Base-by-base conservation (phyloP, 1,140 invertebrate genomes). In the Philaenus spumarius region DNA sequence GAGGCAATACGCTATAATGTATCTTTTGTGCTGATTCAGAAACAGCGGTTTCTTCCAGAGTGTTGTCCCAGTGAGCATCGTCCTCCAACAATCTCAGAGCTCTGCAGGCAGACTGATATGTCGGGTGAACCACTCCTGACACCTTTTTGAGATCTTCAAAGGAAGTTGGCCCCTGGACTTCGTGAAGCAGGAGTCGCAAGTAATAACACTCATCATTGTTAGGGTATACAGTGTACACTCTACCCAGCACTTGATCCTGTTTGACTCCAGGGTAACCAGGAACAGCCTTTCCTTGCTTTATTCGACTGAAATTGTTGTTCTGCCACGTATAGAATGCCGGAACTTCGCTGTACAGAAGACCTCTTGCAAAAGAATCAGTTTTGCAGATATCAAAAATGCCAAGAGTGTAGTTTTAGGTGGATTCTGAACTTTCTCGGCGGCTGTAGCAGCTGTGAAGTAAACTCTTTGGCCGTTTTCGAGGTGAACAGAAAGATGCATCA, bases 161-260 rank as follows among this genome's bases (percentile, higher is more conserved):
- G n/a, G n/a, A n/a, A n/a, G n/a, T n/a, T n/a, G n/a, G n/a, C n/a
- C n/a, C n/a, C n/a, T n/a, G n/a, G n/a, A n/a, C n/a, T n/a, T n/a
- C n/a, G n/a, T n/a, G n/a, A n/a, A n/a, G n/a, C n/a, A n/a, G n/a
- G n/a, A n/a, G n/a, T n/a, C n/a, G n/a, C n/a, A n/a, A n/a, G n/a
- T n/a, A n/a, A n/a, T n/a, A n/a, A n/a, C n/a, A n/a, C n/a, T n/a
- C n/a, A n/a, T n/a, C n/a, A n/a, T n/a, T n/a, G n/a, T n/a, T n/a
- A n/a, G n/a, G n/a, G n/a, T n/a, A n/a, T n/a, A n/a, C n/a, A n/a
- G 66, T 64, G 60, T 74, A 73, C 20, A 73, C 56, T 61, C 70
- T 59, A 14, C 64, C 48, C 43, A 67, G 53, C 40, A 63, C 58
- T 43, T 59, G 35, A 50, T 64, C 48, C 40, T 50, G 57, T 22